Evolutionary conservation across 1,140 invertebrate species (phyloP), one percentile per base, ranked within the genome.

Genomic region (Orius insidiosus): DNA sequence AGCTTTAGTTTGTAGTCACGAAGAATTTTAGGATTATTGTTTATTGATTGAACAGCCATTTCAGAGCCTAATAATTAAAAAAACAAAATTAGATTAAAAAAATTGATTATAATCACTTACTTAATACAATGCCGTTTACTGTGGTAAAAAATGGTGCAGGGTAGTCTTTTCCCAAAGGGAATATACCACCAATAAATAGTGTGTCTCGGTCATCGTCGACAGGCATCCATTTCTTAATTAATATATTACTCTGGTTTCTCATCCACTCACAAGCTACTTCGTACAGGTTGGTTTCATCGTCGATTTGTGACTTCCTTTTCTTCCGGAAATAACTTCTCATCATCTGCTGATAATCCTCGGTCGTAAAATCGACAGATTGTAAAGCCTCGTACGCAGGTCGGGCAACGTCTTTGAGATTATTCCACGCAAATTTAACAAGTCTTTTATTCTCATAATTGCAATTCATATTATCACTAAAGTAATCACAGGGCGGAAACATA

Each of bases 221-320:
- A 0, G 68, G 69, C 42, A 69, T 60, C 78, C 79, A 82, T 5
- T 56, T 50, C 0, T 53, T 52, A 5, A 7, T 24, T 30, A n/a
- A 5, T 1, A 62, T 60, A 11, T 61, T 48, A n/a, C 63, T 57
- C 55, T 78, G 70, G 1, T 66, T 53, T 11, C 53, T 60, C 35
- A 85, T 55, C 80, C 81, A 85, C 7, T 68, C 56, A 55, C 83
- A 86, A 0, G 82, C 82, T 0, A 78, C 62, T 5, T 15, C 24
- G 13, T 14, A 40, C 14, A 16, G 16, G 11, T 13, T 24, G 6
- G 18, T 39, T 13, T 11, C 52, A 13, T 68, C 52, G 7, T 70
- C 58, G 6, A 46, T 14, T 46, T 54, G 1, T 51, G 44, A 3
- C 46, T 52, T 8, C 53, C 45, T 0, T 35, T 50, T 47, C 11